Percentiles rank a stretch among this genome's conserved stretches.
These are phyloP conservation scores for Plestiodon gilberti DNA, from an alignment of 2,113 vertebrate genomes.

Conservation along the genomic window DNA sequence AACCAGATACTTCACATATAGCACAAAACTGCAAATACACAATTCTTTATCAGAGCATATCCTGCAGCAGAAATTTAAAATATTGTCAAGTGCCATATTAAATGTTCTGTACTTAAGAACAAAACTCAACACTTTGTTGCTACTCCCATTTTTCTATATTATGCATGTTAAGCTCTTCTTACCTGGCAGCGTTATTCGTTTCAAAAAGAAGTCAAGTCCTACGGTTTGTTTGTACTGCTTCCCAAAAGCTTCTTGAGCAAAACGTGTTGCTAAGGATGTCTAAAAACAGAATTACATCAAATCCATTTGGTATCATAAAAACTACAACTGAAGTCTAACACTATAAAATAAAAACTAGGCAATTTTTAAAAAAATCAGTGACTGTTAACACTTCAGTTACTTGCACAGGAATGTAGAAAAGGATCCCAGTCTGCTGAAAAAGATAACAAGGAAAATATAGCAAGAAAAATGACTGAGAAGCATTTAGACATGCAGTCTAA, in stretches of 20 bases:
- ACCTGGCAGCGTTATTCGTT: conserved; percentile 98
- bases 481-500: fast-evolving
- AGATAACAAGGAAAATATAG: conserved; percentile 13
- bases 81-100: conserved; percentile 27
- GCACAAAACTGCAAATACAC: conserved; percentile 17
- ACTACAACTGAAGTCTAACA: conserved; percentile 34
- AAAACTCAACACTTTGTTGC: conserved; percentile 25
- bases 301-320: conserved; percentile 68
- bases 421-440: conserved; percentile 21
- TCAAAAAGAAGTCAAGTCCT: conserved; percentile 99
- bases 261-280: conserved; percentile 95
- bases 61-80: conserved; percentile 27
- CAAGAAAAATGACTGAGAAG: conserved; percentile 18
- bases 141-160: conserved; percentile 9
- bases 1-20: conserved; percentile 11
- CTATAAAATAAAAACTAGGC: conserved; percentile 47
- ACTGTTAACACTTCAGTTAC: conserved; percentile 19
- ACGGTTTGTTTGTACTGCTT: conserved; percentile 99
- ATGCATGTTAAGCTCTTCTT: conserved; percentile 75
- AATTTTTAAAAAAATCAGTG: conserved; percentile 23
- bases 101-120: conserved; percentile 33
- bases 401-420: conserved; percentile 21
- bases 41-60: conserved; percentile 30
- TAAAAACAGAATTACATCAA: conserved; percentile 79
- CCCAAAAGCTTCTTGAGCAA: conserved; percentile 98